Evolutionary conservation across 2,113 vertebrate genomes (phyloP).

Genomic region (Himantopus leucocephalus): DNA sequence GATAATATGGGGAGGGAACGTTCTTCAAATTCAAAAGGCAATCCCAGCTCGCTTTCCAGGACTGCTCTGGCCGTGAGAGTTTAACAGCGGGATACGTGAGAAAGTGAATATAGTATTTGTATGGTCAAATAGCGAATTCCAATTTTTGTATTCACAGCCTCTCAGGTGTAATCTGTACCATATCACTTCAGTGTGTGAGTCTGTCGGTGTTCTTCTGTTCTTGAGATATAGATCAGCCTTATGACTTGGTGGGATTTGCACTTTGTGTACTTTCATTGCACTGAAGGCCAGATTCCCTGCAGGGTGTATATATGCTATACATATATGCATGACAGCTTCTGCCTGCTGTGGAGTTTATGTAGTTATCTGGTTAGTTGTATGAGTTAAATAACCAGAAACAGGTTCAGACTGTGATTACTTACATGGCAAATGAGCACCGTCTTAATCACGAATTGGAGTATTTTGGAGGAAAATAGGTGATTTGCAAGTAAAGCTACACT

Average conservation of each 20-base stretch:
- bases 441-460: neutral
- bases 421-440: neutral
- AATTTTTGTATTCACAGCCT: neutral
- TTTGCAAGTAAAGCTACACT: neutral
- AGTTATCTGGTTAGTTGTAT: neutral
- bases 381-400: neutral
- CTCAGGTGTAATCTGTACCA: neutral
- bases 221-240: neutral
- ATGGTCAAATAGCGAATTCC: neutral
- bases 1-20: neutral
- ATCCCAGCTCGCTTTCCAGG: neutral
- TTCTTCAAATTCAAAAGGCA: neutral
- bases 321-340: neutral
- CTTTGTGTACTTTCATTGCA: neutral
- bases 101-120: neutral
- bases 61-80: rapidly evolving
- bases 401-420: neutral
- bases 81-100: neutral
- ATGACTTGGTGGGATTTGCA: neutral
- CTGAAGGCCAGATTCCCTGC: neutral
- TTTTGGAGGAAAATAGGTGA: neutral
- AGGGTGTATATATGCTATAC: neutral
- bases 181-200: neutral
- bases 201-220: neutral
- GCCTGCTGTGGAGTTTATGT: neutral